Base-by-base conservation (phyloP, 2,888 invertebrate species). In the Pristionchus entomophagus region DNA sequence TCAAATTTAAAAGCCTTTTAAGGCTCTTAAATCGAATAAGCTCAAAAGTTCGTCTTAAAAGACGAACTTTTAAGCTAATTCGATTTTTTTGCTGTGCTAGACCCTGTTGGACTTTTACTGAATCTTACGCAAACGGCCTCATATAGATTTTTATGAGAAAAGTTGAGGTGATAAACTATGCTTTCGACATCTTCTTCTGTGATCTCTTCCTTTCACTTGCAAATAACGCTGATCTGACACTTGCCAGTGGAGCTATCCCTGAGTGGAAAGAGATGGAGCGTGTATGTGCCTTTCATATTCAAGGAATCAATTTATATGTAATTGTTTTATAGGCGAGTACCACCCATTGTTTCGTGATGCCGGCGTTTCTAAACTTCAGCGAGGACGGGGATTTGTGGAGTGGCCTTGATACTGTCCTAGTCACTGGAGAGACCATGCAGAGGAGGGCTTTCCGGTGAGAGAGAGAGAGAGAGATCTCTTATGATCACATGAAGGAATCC, bases 151-250 rank as follows among this genome's bases (percentile, higher is more conserved):
- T n/a, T n/a, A n/a, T n/a, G n/a, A n/a, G 59, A 5, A 22, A 29
- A 2, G 17, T 85, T 59, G 49, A 88, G 88, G 89, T 90, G 5
- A 92, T 92, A 49, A 92, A 92, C 86, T 89, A 90, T 35, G 89
- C 90, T 1, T 92, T 92, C 69, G 92, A 92, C 88, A 92, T 92
- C 17, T 92, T 92, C 88, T 92, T 92, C 82, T 92, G 91, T 29
- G 92, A 92, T 84, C n/a, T 92, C 5, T 69, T 88, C 12, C 88
- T 89, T 51, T 73, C 89, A 0, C 65, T 92, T 12, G 49, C 84
- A 8, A 90, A 90, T 73, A 89, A 88, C 14, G 86, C 88, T 0
- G 41, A 35, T 5, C 29, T 90, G 26, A 51, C 85, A 19, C 53
- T 90, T n/a, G 90, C 90, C 26, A 77, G 65, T 29, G 83, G 32